Base-by-base conservation (phyloP, 37 sponge, comb jelly and placozoan genomes). In the Corticium candelabrum region DNA sequence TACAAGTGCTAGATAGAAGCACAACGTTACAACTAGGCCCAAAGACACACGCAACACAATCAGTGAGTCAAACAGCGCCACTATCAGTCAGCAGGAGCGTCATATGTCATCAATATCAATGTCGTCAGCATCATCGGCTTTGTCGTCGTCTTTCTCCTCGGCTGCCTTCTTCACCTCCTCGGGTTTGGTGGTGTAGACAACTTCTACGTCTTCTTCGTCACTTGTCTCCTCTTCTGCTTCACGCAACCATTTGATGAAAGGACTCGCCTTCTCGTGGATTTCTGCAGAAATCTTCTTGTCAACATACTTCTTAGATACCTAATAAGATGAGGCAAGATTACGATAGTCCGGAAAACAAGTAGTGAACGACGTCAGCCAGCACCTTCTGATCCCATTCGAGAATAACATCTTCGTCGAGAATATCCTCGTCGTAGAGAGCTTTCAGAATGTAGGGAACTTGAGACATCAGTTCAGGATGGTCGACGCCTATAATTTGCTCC, bases 361-460 rank as follows among this genome's bases (percentile, higher is more conserved):
- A 43, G 56, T 43, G 11, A 11, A 43, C 56, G 11, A 5, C 11
- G 56, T 21, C n/a, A n/a, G n/a, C n/a, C n/a, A 40, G 15, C 67
- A 93, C 94, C 91, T 94, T 99, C 29, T 82, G 84, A 32, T 91
- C 85, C 99, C 99, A 99, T 57, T 99, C 96, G 41, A 90, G 68
- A 31, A 99, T 78, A 56, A 82, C 74, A 35, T 94, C 96, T 68
- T 99, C 99, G 68, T 99, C 99, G 3, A 99, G 75, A 33, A 94
- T 78, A 70, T 99, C 99, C 40, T 82, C 70, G 67, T 99, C 99
- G 67, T 99, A 99, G 81, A 94, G 89, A 0, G 83, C 74, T 81
- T 99, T 94, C 71, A 99, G 86, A 31, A 99, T 90, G 86, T 87
- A 88, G 30, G 93, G 86, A 35, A 87, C 90, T 67, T 80, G 84